Percentiles rank a stretch among this genome's conserved stretches.
Evolutionary conservation across 2,888 invertebrate genomes (phyloP).

Genomic region (Rapana venosa): DNA sequence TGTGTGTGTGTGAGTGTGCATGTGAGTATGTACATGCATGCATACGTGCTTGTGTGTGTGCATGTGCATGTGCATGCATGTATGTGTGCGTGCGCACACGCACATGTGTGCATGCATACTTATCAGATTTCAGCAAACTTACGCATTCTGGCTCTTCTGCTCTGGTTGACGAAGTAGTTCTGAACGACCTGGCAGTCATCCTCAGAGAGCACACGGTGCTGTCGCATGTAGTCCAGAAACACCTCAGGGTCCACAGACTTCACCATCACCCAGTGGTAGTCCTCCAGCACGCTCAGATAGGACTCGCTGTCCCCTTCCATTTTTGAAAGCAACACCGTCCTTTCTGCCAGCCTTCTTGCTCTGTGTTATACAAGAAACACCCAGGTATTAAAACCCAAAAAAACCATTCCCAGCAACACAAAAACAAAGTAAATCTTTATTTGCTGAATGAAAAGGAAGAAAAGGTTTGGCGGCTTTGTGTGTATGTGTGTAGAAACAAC

Average conservation of each 20-base stretch:
- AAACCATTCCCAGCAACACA: too few species aligned
- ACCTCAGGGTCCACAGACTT: constrained; percentile 44
- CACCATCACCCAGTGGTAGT: constrained; percentile 39
- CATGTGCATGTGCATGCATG: too few species aligned
- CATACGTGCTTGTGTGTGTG: too few species aligned
- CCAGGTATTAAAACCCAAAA: too few species aligned
- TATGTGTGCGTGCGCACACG: neutral
- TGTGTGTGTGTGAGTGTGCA: neutral
- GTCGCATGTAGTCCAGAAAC: constrained; percentile 44
- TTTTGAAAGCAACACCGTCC: neutral
- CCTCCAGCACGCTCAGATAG: constrained; percentile 42
- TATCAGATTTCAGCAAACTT: neutral
- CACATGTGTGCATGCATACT: neutral
- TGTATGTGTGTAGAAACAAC: too few species aligned
- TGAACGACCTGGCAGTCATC: constrained; percentile 42
- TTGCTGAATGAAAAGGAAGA: too few species aligned
- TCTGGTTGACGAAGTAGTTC: constrained; percentile 43
- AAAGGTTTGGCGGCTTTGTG: too few species aligned
- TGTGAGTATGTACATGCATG: neutral
- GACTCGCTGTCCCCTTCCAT: constrained; percentile 13
- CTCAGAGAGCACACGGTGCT: constrained; percentile 34
- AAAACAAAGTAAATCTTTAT: too few species aligned
- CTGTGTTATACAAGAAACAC: neutral
- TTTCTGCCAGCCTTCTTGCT: neutral
- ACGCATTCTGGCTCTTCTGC: constrained; percentile 46